Conservation (phyloP, 2,113 vertebrate species). For the Vanacampus margaritifer region DNA sequence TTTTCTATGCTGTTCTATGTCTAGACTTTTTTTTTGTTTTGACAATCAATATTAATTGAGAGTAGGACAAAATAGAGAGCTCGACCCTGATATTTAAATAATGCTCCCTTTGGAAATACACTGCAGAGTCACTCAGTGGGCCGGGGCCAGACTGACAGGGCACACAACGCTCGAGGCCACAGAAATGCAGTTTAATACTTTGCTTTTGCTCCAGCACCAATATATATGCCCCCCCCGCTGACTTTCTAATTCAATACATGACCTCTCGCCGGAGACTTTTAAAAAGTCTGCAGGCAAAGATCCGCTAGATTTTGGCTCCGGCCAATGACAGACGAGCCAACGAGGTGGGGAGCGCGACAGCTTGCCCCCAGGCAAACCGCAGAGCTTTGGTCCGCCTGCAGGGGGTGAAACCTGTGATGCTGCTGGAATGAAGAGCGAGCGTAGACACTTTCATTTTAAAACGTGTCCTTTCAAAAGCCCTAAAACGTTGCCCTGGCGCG, state of each 20-base stretch:
- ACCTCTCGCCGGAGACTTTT: slow-evolving; percentile 72
- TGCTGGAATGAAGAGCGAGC: slow-evolving; percentile 32
- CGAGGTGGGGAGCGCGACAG: slow-evolving; percentile 65
- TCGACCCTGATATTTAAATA: slow-evolving; percentile 36
- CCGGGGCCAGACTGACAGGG: slow-evolving; percentile 37
- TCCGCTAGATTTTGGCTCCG: slow-evolving; percentile 66
- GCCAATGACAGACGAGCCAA: slow-evolving; percentile 70
- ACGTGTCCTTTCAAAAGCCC: slow-evolving; percentile 38
- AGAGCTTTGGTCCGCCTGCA: slow-evolving; percentile 66
- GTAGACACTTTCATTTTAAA: slow-evolving; percentile 36
- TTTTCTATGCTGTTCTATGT: neutral
- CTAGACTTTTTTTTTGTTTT: neutral
- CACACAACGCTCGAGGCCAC: slow-evolving; percentile 49
- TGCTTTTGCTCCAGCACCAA: slow-evolving; percentile 55
- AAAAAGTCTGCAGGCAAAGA: slow-evolving; percentile 72
- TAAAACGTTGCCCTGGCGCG: slow-evolving; percentile 30
- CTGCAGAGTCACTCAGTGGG: slow-evolving; percentile 29
- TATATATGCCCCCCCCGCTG: slow-evolving; percentile 61
- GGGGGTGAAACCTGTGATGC: slow-evolving; percentile 55
- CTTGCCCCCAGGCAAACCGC: slow-evolving; percentile 67
- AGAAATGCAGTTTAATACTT: slow-evolving; percentile 67
- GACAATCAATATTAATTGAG: slow-evolving; percentile 25
- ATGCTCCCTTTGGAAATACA: slow-evolving; percentile 31
- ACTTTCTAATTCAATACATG: slow-evolving; percentile 71
- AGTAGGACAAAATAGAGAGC: slow-evolving; percentile 19